phyloP scores from a whole-genome alignment of 2,797 vertebrate genomes.

The Manis pentadactyla region DNA sequence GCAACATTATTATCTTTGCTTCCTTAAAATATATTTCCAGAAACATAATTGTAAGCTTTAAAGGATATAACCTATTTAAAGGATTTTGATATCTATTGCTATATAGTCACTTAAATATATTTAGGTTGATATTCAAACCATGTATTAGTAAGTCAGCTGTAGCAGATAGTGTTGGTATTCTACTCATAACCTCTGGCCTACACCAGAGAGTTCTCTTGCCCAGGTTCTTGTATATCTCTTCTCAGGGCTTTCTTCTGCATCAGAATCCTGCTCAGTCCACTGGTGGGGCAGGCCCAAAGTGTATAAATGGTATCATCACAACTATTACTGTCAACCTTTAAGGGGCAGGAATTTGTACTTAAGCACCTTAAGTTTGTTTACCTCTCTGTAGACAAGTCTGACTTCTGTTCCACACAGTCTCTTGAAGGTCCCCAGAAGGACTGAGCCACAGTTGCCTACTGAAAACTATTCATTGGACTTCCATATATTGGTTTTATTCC shows the following conservation, averaged over 20 bases:
- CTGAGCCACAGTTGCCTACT: neutral
- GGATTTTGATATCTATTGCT: conserved; percentile 3
- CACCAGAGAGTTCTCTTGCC: neutral
- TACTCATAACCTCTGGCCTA: neutral
- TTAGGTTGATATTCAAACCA: neutral
- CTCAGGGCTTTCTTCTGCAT: neutral
- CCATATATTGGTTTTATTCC: neutral
- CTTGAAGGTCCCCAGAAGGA: neutral
- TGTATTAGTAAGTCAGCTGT: neutral
- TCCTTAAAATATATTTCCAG: conserved; percentile 41
- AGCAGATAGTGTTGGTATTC: neutral
- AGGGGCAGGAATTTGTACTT: neutral
- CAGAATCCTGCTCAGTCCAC: neutral
- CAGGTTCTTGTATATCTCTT: neutral
- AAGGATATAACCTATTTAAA: neutral
- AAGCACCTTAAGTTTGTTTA: neutral
- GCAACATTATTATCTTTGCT: neutral
- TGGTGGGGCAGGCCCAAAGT: neutral
- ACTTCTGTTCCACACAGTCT: neutral
- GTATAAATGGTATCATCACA: neutral
- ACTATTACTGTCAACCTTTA: neutral
- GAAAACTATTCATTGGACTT: neutral
- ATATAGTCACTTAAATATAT: neutral
- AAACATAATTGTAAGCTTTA: neutral
- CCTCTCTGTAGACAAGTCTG: neutral